These are phyloP conservation scores for Pogonus chalceus DNA, from an alignment of 1,140 invertebrate species.

Conservation along the genomic window DNA sequence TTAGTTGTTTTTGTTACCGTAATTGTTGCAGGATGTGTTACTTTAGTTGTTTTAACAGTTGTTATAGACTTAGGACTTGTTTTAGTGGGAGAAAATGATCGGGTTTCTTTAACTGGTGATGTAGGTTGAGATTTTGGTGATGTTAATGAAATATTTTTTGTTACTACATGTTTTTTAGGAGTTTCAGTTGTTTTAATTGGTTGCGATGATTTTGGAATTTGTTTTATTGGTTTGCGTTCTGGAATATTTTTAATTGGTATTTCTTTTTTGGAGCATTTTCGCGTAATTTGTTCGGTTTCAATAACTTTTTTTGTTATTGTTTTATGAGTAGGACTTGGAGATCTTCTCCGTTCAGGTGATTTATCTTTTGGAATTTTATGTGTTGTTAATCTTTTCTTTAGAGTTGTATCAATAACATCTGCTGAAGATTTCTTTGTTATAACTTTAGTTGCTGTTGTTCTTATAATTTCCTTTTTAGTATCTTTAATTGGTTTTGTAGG, in stretches of 20 bases:
- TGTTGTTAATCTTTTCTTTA: neutral
- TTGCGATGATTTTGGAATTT: neutral
- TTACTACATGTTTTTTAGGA: conserved; percentile 22
- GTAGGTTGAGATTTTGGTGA: conserved; percentile 14
- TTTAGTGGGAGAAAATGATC: conserved; percentile 9
- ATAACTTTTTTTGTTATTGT: conserved; percentile 9
- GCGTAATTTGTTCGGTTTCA: conserved; percentile 5
- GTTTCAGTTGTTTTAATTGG: conserved; percentile 3
- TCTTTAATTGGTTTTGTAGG: neutral
- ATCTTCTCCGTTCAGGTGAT: neutral
- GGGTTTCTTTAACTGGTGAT: conserved; percentile 14
- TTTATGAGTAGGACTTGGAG: conserved; percentile 7
- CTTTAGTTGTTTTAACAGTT: conserved; percentile 22
- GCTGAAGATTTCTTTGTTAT: conserved; percentile 8
- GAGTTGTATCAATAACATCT: neutral
- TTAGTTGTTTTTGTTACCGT: conserved; percentile 30
- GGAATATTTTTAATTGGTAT: neutral
- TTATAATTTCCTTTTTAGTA: neutral
- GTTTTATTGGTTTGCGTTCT: conserved; percentile 9
- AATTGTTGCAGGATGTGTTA: conserved; percentile 22
- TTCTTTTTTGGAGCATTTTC: neutral
- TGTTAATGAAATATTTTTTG: conserved; percentile 22
- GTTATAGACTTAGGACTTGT: conserved; percentile 24
- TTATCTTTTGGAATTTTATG: conserved; percentile 4
- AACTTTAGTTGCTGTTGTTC: conserved; percentile 6